A percentile compares a stretch with the other conserved stretches of the same genome.
These are phyloP conservation scores for Zaprionus capensis DNA, from an alignment of 1,140 invertebrate species.

Conservation along the genomic window DNA sequence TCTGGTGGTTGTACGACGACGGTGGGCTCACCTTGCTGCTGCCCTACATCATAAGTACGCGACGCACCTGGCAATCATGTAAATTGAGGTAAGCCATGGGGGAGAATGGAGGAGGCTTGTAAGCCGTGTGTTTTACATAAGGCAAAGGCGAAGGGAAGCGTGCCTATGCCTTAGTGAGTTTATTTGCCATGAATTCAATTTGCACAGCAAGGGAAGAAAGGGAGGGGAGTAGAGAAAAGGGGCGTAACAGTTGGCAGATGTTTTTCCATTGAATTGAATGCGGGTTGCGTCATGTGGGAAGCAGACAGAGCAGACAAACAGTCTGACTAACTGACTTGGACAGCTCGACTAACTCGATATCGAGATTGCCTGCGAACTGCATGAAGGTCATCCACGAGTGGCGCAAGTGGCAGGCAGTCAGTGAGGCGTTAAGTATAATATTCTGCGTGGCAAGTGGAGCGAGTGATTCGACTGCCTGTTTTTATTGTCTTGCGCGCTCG, in stretches of 20 bases:
- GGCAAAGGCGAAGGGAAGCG: not conserved
- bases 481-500: not conserved
- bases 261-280: constrained; percentile 12
- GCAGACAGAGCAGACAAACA: constrained; percentile 5
- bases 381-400: not conserved
- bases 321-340: constrained; percentile 22
- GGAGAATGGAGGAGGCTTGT: not conserved
- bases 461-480: constrained; percentile 26
- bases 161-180: constrained; percentile 9
- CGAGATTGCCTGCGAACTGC: constrained; percentile 8
- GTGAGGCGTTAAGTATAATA: constrained; percentile 38
- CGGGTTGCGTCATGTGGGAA: constrained; percentile 9
- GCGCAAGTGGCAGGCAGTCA: not conserved
- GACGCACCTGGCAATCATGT: constrained; percentile 93
- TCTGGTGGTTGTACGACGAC: constrained; percentile 99
- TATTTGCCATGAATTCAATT: constrained; percentile 46
- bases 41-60: constrained; percentile 95
- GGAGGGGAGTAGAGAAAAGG: not conserved
- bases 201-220: not conserved
- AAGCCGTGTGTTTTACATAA: not conserved
- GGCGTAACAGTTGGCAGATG: constrained; percentile 14
- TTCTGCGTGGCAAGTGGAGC: constrained; percentile 26
- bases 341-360: not conserved
- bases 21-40: constrained; percentile 93
- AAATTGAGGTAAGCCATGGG: constrained; percentile 88